phyloP scores from a whole-genome alignment of 2,888 invertebrate genomes.

The Diplazon laetatorius region DNA sequence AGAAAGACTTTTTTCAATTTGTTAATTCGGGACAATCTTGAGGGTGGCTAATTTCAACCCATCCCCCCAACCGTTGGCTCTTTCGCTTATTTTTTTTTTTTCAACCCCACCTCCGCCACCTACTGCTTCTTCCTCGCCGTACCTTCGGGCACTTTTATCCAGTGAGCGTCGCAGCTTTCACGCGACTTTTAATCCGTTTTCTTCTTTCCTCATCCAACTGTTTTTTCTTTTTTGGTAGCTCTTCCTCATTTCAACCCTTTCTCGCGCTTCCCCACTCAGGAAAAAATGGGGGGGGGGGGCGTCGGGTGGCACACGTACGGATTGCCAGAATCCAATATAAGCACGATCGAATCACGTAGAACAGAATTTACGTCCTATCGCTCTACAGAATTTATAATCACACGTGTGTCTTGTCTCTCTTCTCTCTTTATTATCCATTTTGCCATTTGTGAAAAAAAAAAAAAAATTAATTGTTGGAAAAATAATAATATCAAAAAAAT shows the following conservation, averaged over 20 bases:
- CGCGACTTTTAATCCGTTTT: slow-evolving; percentile 73
- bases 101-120: slow-evolving; percentile 28
- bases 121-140: slow-evolving; percentile 47
- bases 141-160: slow-evolving; percentile 49
- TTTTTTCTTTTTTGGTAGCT: slow-evolving; percentile 39
- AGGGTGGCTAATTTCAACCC: slow-evolving; percentile 78
- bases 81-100: slow-evolving; percentile 43
- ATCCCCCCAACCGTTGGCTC: slow-evolving; percentile 41
- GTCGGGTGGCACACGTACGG: slow-evolving; percentile 64
- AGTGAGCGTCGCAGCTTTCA: slow-evolving; percentile 47
- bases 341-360: slow-evolving; percentile 63
- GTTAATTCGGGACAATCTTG: slow-evolving; percentile 80
- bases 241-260: background rate
- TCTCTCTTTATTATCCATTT: slow-evolving; percentile 16
- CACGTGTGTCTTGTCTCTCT: slow-evolving; percentile 21
- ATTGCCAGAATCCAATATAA: slow-evolving; percentile 64
- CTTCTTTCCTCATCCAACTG: slow-evolving; percentile 10
- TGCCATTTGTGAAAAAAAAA: slow-evolving; percentile 37
- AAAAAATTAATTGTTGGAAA: too few relatives aligned
- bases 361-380: slow-evolving; percentile 60
- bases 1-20: slow-evolving; percentile 79
- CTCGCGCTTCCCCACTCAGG: slow-evolving; percentile 35
- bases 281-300: too few relatives aligned
- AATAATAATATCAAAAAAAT: too few relatives aligned
- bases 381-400: slow-evolving; percentile 61